These are phyloP conservation scores for Pheosia gnoma DNA, from an alignment of 2,888 invertebrate species.

Conservation along the genomic window DNA sequence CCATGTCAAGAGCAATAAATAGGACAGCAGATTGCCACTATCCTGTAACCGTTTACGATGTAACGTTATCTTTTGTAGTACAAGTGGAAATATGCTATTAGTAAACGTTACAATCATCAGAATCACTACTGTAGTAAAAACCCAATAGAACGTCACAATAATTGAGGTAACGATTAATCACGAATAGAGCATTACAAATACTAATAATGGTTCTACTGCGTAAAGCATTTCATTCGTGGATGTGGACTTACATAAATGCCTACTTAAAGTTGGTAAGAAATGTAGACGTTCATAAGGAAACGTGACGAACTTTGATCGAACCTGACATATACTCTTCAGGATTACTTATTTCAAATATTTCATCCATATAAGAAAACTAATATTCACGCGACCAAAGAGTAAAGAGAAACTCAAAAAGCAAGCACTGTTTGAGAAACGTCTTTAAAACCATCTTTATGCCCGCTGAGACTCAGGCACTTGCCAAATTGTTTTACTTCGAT, in stretches of 20 bases:
- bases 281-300: not conserved
- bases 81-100: not conserved
- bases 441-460: too few species aligned
- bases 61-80: not conserved
- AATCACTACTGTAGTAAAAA: not conserved
- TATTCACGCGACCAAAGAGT: too few species aligned
- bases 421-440: not conserved
- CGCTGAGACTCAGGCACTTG: not conserved
- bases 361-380: too few species aligned
- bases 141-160: slow-evolving; percentile 3
- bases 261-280: not conserved
- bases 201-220: slow-evolving; percentile 1
- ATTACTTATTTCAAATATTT: not conserved
- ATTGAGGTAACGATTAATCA: not conserved
- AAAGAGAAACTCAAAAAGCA: too few species aligned
- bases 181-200: slow-evolving; percentile 1
- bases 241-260: not conserved
- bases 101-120: not conserved
- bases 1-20: slow-evolving; percentile 45
- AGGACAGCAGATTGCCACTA: slow-evolving; percentile 17
- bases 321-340: not conserved
- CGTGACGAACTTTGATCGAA: not conserved
- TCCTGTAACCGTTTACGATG: slow-evolving; percentile 20
- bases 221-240: slow-evolving; percentile 11
- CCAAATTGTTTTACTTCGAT: too few species aligned